A percentile compares a stretch with the other conserved stretches of the same genome.
Conservation (phyloP, 2,797 vertebrate genomes). For the Botia almorhae region DNA sequence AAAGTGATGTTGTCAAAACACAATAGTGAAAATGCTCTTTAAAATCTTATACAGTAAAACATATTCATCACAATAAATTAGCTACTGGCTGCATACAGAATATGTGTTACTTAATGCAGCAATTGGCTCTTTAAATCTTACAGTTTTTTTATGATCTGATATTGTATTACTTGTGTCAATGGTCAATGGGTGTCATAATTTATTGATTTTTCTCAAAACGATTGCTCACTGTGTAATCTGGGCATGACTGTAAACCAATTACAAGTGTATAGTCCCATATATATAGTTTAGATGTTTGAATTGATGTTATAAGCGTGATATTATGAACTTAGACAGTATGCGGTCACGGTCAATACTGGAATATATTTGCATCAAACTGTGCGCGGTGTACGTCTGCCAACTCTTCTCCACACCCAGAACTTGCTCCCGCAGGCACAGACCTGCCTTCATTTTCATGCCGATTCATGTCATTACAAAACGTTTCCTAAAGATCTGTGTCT, state of each 20-base stretch:
- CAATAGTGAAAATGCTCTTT: too few relatives aligned
- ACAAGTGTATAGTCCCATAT: neutral
- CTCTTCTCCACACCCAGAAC: constrained; percentile 49
- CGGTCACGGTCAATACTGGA: neutral
- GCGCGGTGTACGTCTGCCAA: neutral
- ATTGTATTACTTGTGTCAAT: neutral
- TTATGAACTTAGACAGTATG: neutral
- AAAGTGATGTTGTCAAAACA: neutral
- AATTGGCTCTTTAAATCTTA: neutral
- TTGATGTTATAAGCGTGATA: too few relatives aligned
- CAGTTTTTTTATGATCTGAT: neutral
- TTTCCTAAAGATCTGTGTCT: neutral
- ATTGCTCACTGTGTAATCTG: neutral
- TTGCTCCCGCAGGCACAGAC: constrained; percentile 47
- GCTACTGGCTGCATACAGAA: too few relatives aligned
- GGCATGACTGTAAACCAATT: neutral
- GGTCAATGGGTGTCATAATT: neutral
- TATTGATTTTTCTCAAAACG: neutral
- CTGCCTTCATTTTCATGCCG: neutral
- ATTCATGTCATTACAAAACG: neutral
- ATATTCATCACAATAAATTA: too few relatives aligned
- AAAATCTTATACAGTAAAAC: too few relatives aligned
- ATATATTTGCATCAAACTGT: neutral
- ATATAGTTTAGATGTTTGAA: neutral
- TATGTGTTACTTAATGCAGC: too few relatives aligned